Conservation (phyloP, 2,888 invertebrate genomes). For the Perdita meconis region DNA sequence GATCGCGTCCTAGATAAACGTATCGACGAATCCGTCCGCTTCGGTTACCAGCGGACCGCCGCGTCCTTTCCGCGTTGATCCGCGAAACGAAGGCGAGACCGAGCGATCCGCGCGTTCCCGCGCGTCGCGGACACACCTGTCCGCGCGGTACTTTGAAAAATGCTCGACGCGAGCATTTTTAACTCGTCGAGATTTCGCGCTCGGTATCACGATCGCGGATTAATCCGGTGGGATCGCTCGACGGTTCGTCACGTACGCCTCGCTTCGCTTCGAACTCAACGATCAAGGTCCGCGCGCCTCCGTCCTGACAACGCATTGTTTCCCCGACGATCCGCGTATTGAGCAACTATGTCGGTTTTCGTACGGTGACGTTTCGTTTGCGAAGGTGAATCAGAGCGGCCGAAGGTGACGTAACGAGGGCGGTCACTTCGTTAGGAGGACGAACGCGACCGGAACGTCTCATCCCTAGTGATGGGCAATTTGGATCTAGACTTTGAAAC, state of each 20-base stretch:
- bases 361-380: slow-evolving; percentile 57
- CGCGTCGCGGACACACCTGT: not conserved
- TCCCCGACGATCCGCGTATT: not conserved
- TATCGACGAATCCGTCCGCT: slow-evolving; percentile 14
- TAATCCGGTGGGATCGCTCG: not conserved
- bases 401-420: slow-evolving; percentile 39
- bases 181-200: not conserved
- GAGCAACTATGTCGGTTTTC: not conserved
- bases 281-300: not conserved
- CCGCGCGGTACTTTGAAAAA: not conserved
- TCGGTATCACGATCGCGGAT: not conserved
- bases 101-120: too few relatives aligned
- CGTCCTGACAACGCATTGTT: not conserved
- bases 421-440: slow-evolving; percentile 20
- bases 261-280: not conserved
- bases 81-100: not conserved
- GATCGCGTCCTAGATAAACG: slow-evolving; percentile 44
- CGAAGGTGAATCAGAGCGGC: slow-evolving; percentile 63
- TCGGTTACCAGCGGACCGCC: not conserved
- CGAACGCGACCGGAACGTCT: not conserved
- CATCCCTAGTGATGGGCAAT: too few relatives aligned
- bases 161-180: not conserved
- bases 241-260: not conserved
- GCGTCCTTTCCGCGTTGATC: not conserved
- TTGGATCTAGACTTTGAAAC: too few relatives aligned